Conservation (phyloP, 2,888 invertebrate species). For the Cosmorhoe ocellata region DNA sequence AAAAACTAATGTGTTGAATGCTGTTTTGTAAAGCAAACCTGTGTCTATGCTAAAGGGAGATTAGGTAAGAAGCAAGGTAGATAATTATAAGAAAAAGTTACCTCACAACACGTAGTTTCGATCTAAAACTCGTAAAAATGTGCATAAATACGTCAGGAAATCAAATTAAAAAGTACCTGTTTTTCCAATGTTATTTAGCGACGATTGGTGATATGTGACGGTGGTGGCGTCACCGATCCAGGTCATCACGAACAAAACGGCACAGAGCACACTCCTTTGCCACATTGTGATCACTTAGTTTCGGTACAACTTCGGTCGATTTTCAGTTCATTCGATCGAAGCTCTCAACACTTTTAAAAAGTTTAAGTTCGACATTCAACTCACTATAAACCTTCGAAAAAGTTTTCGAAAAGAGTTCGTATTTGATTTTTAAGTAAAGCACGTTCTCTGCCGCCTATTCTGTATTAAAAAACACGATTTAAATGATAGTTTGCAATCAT, state of each 20-base stretch:
- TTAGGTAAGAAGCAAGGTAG: too few relatives aligned
- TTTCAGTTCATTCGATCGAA: conserved; percentile 3
- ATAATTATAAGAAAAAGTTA: too few relatives aligned
- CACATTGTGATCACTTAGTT: conserved; percentile 52
- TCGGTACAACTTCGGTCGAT: conserved; percentile 15
- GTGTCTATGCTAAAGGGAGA: too few relatives aligned
- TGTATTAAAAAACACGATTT: too few relatives aligned
- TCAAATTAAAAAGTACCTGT: too few relatives aligned
- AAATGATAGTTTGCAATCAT: too few relatives aligned
- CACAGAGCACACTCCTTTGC: conserved; percentile 52
- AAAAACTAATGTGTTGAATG: too few relatives aligned
- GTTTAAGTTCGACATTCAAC: conserved; percentile 7
- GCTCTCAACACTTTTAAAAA: conserved; percentile 9
- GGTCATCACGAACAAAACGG: conserved; percentile 56
- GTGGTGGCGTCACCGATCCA: conserved; percentile 64
- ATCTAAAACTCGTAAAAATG: too few relatives aligned
- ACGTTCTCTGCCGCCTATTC: neutral
- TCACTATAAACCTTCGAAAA: too few relatives aligned
- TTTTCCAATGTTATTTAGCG: conserved; percentile 55
- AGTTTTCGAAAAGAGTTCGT: conserved; percentile 1
- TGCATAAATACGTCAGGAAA: too few relatives aligned
- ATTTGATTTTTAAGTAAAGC: conserved; percentile 1
- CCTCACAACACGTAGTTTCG: too few relatives aligned
- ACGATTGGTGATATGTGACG: conserved; percentile 55
- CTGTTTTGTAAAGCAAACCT: too few relatives aligned